Percentiles rank a stretch among this genome's conserved stretches.
These are phyloP conservation scores for Agriopis marginaria DNA, from an alignment of 2,888 invertebrate species.

Conservation along the genomic window DNA sequence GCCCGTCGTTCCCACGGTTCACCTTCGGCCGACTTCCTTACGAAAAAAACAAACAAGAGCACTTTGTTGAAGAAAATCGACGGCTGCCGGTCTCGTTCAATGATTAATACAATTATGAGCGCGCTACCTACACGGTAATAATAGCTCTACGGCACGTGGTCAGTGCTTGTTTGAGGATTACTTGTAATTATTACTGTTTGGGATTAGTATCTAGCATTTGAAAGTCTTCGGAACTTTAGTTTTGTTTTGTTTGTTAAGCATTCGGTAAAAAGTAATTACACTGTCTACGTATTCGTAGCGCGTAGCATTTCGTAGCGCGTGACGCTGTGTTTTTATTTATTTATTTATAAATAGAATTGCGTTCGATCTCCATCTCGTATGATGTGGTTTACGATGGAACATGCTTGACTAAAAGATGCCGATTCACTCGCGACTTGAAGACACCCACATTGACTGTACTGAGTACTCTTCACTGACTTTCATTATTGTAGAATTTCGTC, in stretches of 20 bases:
- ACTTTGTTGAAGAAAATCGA: slow-evolving; percentile 86
- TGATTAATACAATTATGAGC: slow-evolving; percentile 86
- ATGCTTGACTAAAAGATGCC: too few species aligned
- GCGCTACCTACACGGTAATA: slow-evolving; percentile 81
- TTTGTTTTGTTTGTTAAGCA: slow-evolving; percentile 5
- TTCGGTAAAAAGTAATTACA: not conserved
- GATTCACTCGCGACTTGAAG: too few species aligned
- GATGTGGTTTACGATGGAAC: too few species aligned
- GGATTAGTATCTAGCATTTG: slow-evolving; percentile 33
- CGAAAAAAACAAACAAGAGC: slow-evolving; percentile 86
- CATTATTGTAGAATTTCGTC: too few species aligned
- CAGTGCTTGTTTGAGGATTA: slow-evolving; percentile 52
- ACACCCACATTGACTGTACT: too few species aligned
- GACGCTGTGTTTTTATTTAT: too few species aligned
- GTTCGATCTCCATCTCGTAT: too few species aligned
- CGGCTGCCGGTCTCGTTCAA: slow-evolving; percentile 85
- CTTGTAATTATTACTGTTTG: slow-evolving; percentile 39
- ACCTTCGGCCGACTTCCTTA: slow-evolving; percentile 85
- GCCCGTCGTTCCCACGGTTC: slow-evolving; percentile 86
- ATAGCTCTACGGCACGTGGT: slow-evolving; percentile 83
- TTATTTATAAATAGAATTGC: too few species aligned
- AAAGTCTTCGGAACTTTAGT: not conserved
- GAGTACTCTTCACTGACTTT: too few species aligned
- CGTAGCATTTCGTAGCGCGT: slow-evolving; percentile 22
- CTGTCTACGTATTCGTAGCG: slow-evolving; percentile 27